A percentile compares a stretch with the other conserved stretches of the same genome.
Conservation (phyloP, 2,888 invertebrate species). For the Acholoe squamosa region DNA sequence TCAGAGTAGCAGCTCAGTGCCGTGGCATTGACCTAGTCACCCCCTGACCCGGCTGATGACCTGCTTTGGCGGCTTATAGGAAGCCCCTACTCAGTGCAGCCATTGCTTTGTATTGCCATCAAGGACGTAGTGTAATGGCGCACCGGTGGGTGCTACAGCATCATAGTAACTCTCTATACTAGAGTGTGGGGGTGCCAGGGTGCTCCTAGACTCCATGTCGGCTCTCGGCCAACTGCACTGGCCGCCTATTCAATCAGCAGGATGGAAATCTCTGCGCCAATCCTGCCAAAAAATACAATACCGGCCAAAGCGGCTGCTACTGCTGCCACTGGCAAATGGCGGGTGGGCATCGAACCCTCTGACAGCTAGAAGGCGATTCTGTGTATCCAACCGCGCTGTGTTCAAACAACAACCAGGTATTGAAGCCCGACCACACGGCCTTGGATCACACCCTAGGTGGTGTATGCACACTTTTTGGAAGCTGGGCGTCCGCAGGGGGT, state of each 20-base stretch:
- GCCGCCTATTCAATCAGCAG: conserved; percentile 35
- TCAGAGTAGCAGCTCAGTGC: neutral
- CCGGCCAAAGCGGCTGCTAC: neutral
- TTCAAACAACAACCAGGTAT: too few species aligned
- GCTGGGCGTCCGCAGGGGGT: too few species aligned
- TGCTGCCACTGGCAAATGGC: neutral
- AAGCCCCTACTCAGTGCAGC: neutral
- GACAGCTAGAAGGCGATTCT: too few species aligned
- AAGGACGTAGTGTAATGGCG: neutral
- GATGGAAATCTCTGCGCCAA: conserved; percentile 24
- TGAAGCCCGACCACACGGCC: too few species aligned
- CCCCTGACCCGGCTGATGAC: conserved; percentile 5
- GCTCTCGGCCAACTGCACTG: conserved; percentile 22
- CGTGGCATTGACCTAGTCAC: conserved; percentile 32
- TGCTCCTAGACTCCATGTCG: neutral
- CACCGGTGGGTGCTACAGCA: neutral
- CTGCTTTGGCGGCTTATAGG: conserved; percentile 7
- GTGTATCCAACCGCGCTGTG: too few species aligned
- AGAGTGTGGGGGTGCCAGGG: neutral
- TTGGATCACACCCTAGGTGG: too few species aligned
- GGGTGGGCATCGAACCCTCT: too few species aligned
- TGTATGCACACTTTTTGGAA: too few species aligned
- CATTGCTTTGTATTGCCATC: neutral
- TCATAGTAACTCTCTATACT: neutral
- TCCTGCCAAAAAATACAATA: conserved; percentile 20